Conservation (phyloP, 2,888 invertebrate species). For the Panorpa germanica region DNA sequence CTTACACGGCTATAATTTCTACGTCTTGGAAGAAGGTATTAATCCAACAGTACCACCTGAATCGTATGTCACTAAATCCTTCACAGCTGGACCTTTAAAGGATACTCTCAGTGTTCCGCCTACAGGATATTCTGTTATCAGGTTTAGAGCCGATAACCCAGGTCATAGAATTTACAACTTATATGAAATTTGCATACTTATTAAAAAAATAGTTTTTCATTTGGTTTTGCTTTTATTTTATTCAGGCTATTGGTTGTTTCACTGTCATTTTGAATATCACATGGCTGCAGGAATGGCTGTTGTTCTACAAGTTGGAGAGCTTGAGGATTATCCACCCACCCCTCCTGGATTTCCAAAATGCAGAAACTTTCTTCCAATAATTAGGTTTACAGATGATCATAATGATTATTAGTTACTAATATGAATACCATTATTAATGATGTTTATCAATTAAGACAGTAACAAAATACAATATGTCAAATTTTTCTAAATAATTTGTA, state of each 20-base stretch:
- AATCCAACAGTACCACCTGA: slow-evolving; percentile 10
- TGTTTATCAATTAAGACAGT: no score
- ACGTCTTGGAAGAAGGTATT: slow-evolving; percentile 18
- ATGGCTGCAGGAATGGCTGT: slow-evolving; percentile 17
- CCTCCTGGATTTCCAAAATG: slow-evolving; percentile 68
- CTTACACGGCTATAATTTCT: slow-evolving; percentile 21
- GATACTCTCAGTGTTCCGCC: slow-evolving; percentile 20
- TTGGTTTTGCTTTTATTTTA: slow-evolving; percentile 3
- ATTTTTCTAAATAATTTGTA: no score
- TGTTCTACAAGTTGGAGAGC: slow-evolving; percentile 25
- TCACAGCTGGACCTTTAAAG: slow-evolving; percentile 17
- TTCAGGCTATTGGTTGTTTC: slow-evolving; percentile 18
- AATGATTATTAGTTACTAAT: no score
- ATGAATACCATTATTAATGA: no score
- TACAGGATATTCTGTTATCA: slow-evolving; percentile 18
- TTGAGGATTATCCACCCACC: slow-evolving; percentile 43
- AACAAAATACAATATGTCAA: no score
- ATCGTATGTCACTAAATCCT: no score
- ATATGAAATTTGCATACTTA: no score
- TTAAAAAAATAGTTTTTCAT: background rate
- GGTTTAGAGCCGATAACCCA: slow-evolving; percentile 18
- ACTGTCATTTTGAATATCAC: slow-evolving; percentile 20
- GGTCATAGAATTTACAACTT: no score
- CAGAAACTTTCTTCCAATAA: slow-evolving; percentile 45
- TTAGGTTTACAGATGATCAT: no score